Percentiles rank a stretch among this genome's conserved stretches.
phyloP scores from a whole-genome alignment of 2,113 vertebrate genomes.

The Tenebrosternarchus preto region DNA sequence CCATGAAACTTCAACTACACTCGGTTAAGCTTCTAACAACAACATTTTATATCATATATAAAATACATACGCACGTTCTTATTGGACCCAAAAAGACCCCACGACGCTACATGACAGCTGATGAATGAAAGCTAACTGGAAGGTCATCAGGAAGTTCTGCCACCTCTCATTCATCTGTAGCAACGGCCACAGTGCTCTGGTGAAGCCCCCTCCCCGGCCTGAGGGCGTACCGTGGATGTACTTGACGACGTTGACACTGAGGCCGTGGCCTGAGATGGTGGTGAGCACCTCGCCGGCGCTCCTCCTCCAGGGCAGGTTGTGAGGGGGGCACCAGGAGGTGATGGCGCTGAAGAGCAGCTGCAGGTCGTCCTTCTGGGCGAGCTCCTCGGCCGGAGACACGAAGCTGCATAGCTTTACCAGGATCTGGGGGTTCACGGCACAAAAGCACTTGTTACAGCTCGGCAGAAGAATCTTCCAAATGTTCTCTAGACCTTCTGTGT shows the following conservation, averaged over 20 bases:
- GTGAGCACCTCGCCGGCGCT: constrained; percentile 97
- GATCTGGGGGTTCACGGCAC: too few relatives aligned
- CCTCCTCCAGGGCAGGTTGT: constrained; percentile 97
- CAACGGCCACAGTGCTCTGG: too few relatives aligned
- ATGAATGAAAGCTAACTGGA: not conserved
- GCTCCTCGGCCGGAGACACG: constrained; percentile 94
- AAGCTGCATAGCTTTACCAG: constrained; percentile 96
- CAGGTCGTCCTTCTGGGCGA: constrained; percentile 97
- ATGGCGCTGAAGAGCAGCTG: constrained; percentile 99
- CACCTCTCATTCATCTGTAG: too few relatives aligned
- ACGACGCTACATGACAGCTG: not conserved
- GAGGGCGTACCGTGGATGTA: constrained; percentile 86
- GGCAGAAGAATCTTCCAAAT: too few relatives aligned
- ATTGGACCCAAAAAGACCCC: too few relatives aligned
- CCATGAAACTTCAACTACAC: constrained; percentile 8
- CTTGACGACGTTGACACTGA: constrained; percentile 97
- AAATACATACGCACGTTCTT: too few relatives aligned
- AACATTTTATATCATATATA: not conserved
- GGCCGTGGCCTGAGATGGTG: constrained; percentile 96
- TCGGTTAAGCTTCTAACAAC: not conserved
- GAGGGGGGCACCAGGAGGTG: constrained; percentile 98
- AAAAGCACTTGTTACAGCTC: too few relatives aligned
- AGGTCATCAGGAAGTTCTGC: too few relatives aligned
- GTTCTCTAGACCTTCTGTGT: too few relatives aligned
- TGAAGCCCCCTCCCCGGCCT: not conserved